phyloP scores from a whole-genome alignment of 2,888 invertebrate genomes.

The Heliconius erato region DNA sequence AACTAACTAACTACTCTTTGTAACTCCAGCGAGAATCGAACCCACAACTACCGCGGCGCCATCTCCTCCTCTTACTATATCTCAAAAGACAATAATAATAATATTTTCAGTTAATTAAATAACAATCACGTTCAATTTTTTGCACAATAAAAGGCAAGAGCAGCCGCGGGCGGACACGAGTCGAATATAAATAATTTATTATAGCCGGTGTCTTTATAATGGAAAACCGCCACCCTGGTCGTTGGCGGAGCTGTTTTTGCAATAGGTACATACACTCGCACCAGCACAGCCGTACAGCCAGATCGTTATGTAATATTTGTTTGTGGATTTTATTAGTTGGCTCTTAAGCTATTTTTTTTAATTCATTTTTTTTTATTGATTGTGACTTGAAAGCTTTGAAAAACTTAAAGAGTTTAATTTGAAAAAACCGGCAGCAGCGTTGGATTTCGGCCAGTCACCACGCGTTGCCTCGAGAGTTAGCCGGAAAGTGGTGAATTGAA shows the following conservation, averaged over 20 bases:
- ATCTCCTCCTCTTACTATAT: no score
- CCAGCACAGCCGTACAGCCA: not conserved
- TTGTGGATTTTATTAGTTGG: not conserved
- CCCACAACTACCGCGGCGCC: no score
- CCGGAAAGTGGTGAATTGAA: not conserved
- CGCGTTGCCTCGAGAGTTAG: not conserved
- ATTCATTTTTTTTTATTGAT: no score
- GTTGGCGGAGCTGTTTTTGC: constrained; percentile 1
- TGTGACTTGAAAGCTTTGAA: not conserved
- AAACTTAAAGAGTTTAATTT: not conserved
- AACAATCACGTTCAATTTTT: constrained; percentile 37
- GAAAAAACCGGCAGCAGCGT: not conserved
- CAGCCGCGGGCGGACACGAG: constrained; percentile 47
- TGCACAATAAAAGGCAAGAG: constrained; percentile 41
- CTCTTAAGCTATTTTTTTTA: not conserved
- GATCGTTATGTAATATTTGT: constrained; percentile 23
- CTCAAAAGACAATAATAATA: not conserved
- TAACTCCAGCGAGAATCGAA: no score
- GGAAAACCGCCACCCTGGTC: constrained; percentile 43
- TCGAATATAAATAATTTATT: constrained; percentile 46
- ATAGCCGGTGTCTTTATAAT: constrained; percentile 43
- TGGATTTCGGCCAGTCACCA: not conserved
- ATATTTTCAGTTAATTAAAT: constrained; percentile 10
- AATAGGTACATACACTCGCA: not conserved
- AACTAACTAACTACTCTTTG: no score